Base-by-base conservation (phyloP, 1,140 invertebrate species). In the Brachionus plicatilis region DNA sequence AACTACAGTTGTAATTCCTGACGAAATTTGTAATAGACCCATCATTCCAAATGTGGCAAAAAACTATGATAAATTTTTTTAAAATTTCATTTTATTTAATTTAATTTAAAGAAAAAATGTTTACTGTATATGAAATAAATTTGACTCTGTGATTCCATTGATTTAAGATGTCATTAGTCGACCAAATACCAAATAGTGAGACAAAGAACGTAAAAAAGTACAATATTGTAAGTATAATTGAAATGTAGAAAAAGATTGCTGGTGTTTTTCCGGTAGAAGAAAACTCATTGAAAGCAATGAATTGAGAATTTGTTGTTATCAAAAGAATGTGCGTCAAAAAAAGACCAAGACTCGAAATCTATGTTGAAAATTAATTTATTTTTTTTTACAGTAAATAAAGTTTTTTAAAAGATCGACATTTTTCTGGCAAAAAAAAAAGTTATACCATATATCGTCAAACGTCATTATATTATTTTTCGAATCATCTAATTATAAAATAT, bases 241-340 rank as follows among this genome's bases (percentile, higher is more conserved):
- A 9, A 12, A 82, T 68, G 43, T 65, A 82, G 53, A 82, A 82
- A 43, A 37, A 68, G 12, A 82, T 45, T 12, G 79, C 79, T 14
- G 79, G 79, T 14, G 53, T 45, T 82, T 82, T 82, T 41, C 79
- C 79, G 14, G 79, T 82, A 27, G 79, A 60, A 14, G 79, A 43
- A 82, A 41, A 82, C 24, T 82, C 79, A 68, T 82, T 82, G 3
- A 82, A 82, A 6, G 79, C 79, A 43, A 82, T 82, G 33, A 82
- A 82, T 27, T 82, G 79, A 1, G 53, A 68, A 29, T 82, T 82
- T 9, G 79, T 82, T 60, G 79, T 82, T 27, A 82, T 37, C 20
- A 82, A 24, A 9, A 82, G 33, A 27, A 68, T 47, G 4, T 45
- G 53, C 5, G 79, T 68, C 20, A 82, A 17, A 43, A 82, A 82